Percentiles rank a stretch among this genome's conserved stretches.
These are phyloP conservation scores for Chydorus sphaericus DNA, from an alignment of 2,888 invertebrate genomes.

Conservation along the genomic window DNA sequence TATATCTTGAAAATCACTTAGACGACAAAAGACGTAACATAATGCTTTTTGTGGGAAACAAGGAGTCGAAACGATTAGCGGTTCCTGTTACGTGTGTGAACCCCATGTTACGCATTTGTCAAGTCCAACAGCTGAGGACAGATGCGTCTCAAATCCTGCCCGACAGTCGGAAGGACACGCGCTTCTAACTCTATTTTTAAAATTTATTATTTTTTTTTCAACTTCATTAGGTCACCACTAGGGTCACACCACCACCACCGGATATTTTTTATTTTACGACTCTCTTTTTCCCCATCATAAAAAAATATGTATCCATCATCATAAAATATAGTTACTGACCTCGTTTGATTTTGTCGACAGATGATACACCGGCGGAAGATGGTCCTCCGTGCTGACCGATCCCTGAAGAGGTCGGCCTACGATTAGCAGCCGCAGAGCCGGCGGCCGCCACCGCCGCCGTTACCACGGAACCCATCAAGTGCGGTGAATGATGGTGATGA, in stretches of 20 bases:
- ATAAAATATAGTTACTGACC: slow-evolving; percentile 10
- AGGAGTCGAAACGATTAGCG: slow-evolving; percentile 2
- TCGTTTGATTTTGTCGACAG: slow-evolving; percentile 13
- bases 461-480: background rate
- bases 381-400: background rate
- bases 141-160: background rate
- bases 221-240: no score
- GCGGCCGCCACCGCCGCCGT: background rate
- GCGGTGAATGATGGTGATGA: slow-evolving; percentile 7
- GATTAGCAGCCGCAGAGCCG: background rate
- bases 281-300: no score
- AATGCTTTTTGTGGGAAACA: no score
- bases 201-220: no score
- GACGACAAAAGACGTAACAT: no score
- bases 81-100: slow-evolving; percentile 1
- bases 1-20: no score
- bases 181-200: no score
- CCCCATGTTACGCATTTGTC: background rate
- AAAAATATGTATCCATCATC: no score
- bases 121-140: background rate
- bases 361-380: background rate
- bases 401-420: background rate
- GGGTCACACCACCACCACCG: no score
- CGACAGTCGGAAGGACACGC: background rate
- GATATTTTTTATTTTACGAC: no score